phyloP scores from a whole-genome alignment of 30 jellyfish, hydroid and myxozoan genomes.

The Pelagia noctiluca region DNA sequence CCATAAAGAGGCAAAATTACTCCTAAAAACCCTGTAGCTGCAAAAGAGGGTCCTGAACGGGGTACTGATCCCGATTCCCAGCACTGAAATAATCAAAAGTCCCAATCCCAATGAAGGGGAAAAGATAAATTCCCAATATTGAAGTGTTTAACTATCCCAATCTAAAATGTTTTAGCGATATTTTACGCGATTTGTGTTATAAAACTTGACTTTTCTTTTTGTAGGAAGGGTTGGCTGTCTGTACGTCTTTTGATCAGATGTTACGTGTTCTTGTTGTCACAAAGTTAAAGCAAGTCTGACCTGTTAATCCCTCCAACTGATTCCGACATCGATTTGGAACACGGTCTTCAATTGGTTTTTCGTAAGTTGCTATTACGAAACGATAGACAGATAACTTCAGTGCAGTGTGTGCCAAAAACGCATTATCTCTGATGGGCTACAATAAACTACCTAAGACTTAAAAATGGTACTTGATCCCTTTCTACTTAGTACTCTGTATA shows the following conservation, averaged over 20 bases:
- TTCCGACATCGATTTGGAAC: too few species aligned
- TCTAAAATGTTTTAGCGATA: not conserved
- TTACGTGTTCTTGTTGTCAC: slow-evolving; percentile 88
- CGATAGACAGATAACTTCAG: too few species aligned
- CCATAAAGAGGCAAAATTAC: not conserved
- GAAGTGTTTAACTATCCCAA: not conserved
- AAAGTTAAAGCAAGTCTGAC: slow-evolving; percentile 74
- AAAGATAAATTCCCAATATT: not conserved
- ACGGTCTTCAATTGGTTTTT: too few species aligned
- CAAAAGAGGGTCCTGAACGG: not conserved
- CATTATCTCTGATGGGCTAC: too few species aligned
- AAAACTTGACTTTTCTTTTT: slow-evolving; percentile 3
- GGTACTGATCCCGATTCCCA: not conserved
- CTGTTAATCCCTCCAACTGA: too few species aligned
- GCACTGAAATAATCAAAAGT: too few species aligned
- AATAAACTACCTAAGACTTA: too few species aligned
- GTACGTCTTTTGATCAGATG: slow-evolving; percentile 93
- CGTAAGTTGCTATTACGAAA: too few species aligned
- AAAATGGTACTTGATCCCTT: too few species aligned
- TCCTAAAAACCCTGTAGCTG: not conserved
- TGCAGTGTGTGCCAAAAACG: too few species aligned
- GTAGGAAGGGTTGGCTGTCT: slow-evolving; percentile 90
- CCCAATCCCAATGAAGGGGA: not conserved
- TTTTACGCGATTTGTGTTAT: not conserved
- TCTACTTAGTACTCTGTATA: too few species aligned